phyloP scores from a whole-genome alignment of 37 sponge, comb jelly and placozoan genomes.

The Tethya wilhelma region DNA sequence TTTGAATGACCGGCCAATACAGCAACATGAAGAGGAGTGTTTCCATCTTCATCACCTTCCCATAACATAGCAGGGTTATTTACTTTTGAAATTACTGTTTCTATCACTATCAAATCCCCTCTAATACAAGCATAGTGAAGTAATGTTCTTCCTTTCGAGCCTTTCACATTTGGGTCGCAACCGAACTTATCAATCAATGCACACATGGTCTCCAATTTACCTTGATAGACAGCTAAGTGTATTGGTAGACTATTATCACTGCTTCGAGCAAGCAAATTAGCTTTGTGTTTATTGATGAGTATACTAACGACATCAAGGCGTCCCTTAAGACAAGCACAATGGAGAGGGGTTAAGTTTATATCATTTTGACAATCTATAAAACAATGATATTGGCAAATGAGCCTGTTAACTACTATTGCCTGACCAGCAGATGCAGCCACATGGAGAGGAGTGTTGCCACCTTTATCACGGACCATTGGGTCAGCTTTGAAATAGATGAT shows the following conservation, averaged over 20 bases:
- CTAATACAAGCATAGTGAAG: constrained; percentile 33
- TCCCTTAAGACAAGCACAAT: neutral
- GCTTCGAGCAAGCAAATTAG: neutral
- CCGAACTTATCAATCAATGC: constrained; percentile 5
- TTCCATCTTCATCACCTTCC: too few species aligned
- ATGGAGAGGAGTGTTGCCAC: too few species aligned
- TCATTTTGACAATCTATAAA: too few species aligned
- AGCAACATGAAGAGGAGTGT: too few species aligned
- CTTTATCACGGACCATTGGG: too few species aligned
- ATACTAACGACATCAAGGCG: too few species aligned
- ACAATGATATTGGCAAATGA: too few species aligned
- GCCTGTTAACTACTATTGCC: too few species aligned
- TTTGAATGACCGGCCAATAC: too few species aligned
- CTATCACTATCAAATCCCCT: constrained; percentile 16
- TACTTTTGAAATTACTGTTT: neutral
- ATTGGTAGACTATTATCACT: constrained; percentile 2
- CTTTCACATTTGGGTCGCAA: constrained; percentile 8
- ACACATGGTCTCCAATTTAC: constrained; percentile 9
- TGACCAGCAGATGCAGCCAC: too few species aligned
- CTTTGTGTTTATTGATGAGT: neutral
- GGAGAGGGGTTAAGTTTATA: too few species aligned
- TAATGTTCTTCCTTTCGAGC: neutral
- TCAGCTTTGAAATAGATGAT: too few species aligned
- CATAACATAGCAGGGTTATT: neutral
- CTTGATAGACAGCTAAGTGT: neutral